These are phyloP conservation scores for Timema cristinae DNA, from an alignment of 2,888 invertebrate genomes.

Conservation along the genomic window DNA sequence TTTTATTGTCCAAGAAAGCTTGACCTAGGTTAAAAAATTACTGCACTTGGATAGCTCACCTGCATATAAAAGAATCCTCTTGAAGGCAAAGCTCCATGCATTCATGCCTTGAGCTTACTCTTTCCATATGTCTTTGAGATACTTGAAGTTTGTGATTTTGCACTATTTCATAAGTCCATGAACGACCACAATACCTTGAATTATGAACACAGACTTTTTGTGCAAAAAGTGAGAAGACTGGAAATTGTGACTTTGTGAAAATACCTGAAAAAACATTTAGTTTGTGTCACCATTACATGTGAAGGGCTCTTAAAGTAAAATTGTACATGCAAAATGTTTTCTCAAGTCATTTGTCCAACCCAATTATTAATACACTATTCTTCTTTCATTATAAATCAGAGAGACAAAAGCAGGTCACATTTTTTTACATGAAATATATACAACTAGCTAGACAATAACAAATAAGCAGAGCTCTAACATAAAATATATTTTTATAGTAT, in stretches of 20 bases:
- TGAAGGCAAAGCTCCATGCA: conserved; percentile 44
- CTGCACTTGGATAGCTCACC: conserved; percentile 34
- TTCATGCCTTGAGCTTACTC: conserved; percentile 36
- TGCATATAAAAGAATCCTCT: conserved; percentile 44
- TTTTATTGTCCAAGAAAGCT: background rate
- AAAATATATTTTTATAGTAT: too few species aligned
- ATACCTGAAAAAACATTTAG: conserved; percentile 35
- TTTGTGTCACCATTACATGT: too few species aligned
- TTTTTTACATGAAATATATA: too few species aligned
- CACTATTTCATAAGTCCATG: conserved; percentile 45
- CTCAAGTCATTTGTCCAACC: too few species aligned
- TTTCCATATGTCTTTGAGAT: conserved; percentile 36
- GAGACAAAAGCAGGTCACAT: too few species aligned
- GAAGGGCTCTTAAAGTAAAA: too few species aligned
- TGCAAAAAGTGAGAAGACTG: conserved; percentile 43
- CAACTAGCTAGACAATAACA: too few species aligned
- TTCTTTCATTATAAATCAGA: too few species aligned
- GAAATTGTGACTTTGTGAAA: conserved; percentile 42
- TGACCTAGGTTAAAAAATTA: background rate
- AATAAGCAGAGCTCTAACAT: too few species aligned
- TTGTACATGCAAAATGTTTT: too few species aligned
- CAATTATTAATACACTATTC: too few species aligned
- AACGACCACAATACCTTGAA: conserved; percentile 38
- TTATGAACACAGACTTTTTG: conserved; percentile 41
- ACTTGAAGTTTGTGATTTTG: conserved; percentile 39